Conservation (phyloP, 2,888 invertebrate genomes). For the Synergus japonicus region DNA sequence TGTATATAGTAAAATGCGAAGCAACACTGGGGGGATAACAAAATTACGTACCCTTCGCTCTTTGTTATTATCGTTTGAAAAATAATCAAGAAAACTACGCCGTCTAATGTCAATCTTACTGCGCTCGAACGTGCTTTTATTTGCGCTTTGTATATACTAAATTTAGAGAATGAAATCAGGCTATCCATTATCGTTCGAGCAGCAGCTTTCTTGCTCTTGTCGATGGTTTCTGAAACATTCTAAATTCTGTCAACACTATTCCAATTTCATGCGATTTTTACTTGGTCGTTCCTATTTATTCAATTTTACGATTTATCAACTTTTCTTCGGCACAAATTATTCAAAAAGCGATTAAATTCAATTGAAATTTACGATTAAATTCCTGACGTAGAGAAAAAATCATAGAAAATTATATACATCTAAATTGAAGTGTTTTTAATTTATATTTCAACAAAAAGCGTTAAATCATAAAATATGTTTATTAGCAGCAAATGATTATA, state of each 20-base stretch:
- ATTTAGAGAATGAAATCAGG: constrained; percentile 27
- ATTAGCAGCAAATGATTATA: constrained; percentile 44
- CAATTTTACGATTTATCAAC: constrained; percentile 54
- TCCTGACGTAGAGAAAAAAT: not conserved
- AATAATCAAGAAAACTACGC: constrained; percentile 48
- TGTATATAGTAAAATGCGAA: constrained; percentile 68
- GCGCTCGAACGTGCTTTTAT: constrained; percentile 29
- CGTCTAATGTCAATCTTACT: constrained; percentile 47
- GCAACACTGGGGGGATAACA: constrained; percentile 71
- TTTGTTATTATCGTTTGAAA: constrained; percentile 50
- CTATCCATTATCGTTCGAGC: constrained; percentile 43
- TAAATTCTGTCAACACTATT: constrained; percentile 57
- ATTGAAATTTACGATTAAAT: not conserved
- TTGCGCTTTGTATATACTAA: not conserved
- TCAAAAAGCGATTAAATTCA: not conserved
- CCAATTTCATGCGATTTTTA: constrained; percentile 29
- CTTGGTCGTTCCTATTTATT: not conserved
- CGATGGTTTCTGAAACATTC: constrained; percentile 71
- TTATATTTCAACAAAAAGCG: not conserved
- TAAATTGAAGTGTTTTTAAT: not conserved
- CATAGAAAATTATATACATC: not conserved
- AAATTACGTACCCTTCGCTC: constrained; percentile 72
- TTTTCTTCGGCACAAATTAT: not conserved
- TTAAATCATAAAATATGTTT: constrained; percentile 8
- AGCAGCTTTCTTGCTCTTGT: constrained; percentile 54